These are phyloP conservation scores for Apis mellifera DNA, from an alignment of 1,140 invertebrate genomes.

Conservation along the genomic window Amel_HAv3.1 CM009941.2:14125501-14126000, in stretches of 20 bases:
- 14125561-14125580: slow-evolving; percentile 78
- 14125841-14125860: too few relatives aligned
- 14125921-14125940: slow-evolving; percentile 6
- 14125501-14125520: not conserved
- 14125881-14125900: too few relatives aligned
- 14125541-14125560: slow-evolving; percentile 72
- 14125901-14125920: not conserved
- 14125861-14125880: too few relatives aligned
- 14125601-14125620: slow-evolving; percentile 71
- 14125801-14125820: too few relatives aligned
- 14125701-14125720: too few relatives aligned
- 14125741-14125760: too few relatives aligned
- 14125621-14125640: slow-evolving; percentile 56
- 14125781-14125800: too few relatives aligned
- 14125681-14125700: slow-evolving; percentile 42
- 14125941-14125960: not conserved
- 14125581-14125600: slow-evolving; percentile 76
- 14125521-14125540: slow-evolving; percentile 26
- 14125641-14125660: slow-evolving; percentile 73
- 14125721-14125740: too few relatives aligned
- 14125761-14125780: too few relatives aligned
- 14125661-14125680: slow-evolving; percentile 76
- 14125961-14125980: slow-evolving; percentile 28
- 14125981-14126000: slow-evolving; percentile 38
- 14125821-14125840: too few relatives aligned